Evolutionary conservation across 2,113 vertebrate genomes (phyloP).

Genomic region (Ictalurus punctatus): DNA sequence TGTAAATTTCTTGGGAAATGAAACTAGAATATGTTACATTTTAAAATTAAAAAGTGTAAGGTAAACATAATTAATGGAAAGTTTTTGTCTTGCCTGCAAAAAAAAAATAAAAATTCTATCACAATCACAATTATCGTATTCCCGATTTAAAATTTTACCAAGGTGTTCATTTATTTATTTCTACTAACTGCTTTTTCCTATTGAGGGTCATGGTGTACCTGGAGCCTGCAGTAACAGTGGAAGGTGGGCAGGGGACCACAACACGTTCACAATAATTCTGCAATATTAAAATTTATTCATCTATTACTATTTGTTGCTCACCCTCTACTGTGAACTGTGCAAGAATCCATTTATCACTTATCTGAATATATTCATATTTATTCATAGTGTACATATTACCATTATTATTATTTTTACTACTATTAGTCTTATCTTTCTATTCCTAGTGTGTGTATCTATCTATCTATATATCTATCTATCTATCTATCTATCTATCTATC

Average conservation of each 20-base stretch:
- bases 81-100: background rate
- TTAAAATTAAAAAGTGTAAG: background rate
- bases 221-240: background rate
- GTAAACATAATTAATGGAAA: background rate
- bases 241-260: background rate
- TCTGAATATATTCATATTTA: no score
- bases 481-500: no score
- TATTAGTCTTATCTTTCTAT: no score
- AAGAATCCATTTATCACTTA: no score
- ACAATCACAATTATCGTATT: background rate
- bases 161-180: background rate
- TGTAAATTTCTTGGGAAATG: background rate
- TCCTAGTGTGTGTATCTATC: no score
- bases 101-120: background rate
- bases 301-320: no score
- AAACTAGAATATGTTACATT: background rate
- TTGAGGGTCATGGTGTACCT: background rate
- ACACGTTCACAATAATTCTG: no score
- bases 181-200: background rate
- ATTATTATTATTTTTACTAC: no score
- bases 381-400: no score
- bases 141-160: background rate
- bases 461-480: no score
- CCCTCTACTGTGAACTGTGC: no score
- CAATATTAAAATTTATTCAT: no score